Percentiles rank a stretch among this genome's conserved stretches.
These are phyloP conservation scores for Leucophenga montana DNA, from an alignment of 2,888 invertebrate genomes.

Conservation along the genomic window DNA sequence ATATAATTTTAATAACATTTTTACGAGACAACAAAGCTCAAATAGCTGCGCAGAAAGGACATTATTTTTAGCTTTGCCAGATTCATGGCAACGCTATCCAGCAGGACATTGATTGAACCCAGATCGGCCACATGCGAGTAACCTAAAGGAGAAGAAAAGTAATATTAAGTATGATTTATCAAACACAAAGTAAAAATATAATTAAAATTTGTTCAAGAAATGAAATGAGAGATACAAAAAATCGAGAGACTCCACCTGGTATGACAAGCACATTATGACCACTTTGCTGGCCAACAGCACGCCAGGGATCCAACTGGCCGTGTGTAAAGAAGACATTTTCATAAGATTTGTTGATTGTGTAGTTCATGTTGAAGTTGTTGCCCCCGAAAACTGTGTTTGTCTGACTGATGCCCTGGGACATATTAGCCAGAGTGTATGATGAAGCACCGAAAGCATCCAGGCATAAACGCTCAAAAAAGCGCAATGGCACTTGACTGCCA, in stretches of 20 bases:
- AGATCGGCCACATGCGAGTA: constrained; percentile 68
- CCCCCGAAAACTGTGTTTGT: constrained; percentile 57
- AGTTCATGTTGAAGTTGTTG: constrained; percentile 32
- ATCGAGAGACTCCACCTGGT: constrained; percentile 50
- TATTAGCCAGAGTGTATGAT: constrained; percentile 39
- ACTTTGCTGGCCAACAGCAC: constrained; percentile 73
- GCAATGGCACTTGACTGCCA: constrained; percentile 57
- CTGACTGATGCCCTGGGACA: constrained; percentile 46
- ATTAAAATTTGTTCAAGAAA: neutral
- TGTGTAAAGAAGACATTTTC: constrained; percentile 74
- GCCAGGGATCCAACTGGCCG: constrained; percentile 77
- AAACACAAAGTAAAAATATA: constrained; percentile 13
- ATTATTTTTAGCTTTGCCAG: constrained; percentile 64
- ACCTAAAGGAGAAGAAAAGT: constrained; percentile 46
- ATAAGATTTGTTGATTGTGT: neutral
- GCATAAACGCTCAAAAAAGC: constrained; percentile 61
- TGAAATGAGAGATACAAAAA: neutral
- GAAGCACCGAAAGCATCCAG: constrained; percentile 54
- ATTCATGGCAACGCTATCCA: constrained; percentile 63
- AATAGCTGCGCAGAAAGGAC: constrained; percentile 55
- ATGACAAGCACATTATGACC: constrained; percentile 58
- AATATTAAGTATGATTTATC: no score
- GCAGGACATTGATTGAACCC: constrained; percentile 56
- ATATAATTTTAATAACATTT: constrained; percentile 34
- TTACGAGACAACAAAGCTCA: constrained; percentile 17